These are phyloP conservation scores for Ooceraea biroi DNA, from an alignment of 1,140 invertebrate species.

Conservation along the genomic window DNA sequence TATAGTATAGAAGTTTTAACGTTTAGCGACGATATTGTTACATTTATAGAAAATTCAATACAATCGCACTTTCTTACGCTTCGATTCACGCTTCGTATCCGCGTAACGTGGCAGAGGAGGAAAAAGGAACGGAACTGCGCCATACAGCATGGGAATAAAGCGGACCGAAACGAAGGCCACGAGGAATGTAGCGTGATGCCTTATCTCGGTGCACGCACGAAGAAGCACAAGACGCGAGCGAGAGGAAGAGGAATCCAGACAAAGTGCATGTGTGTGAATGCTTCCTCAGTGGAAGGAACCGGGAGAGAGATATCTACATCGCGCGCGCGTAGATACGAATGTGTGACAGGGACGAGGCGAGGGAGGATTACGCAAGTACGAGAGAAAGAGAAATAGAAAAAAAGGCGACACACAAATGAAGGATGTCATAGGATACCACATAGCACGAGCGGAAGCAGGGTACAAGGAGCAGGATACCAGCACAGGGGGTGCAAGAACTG, in stretches of 20 bases:
- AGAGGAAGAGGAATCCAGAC: not conserved
- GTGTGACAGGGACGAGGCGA: not conserved
- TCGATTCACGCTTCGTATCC: not conserved
- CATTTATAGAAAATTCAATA: conserved; percentile 4
- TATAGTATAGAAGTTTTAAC: not conserved
- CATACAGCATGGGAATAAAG: conserved; percentile 18
- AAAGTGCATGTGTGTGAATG: conserved; percentile 22
- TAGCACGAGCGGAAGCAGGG: conserved; percentile 27
- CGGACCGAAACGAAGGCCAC: conserved; percentile 16
- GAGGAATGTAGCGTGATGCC: conserved; percentile 10
- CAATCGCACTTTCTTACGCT: conserved; percentile 28
- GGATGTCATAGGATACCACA: conserved; percentile 16
- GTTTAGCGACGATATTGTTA: not conserved
- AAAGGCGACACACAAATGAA: not conserved
- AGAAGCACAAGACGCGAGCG: conserved; percentile 15
- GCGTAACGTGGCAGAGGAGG: no score
- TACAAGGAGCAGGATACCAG: conserved; percentile 26
- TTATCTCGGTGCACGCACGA: conserved; percentile 22
- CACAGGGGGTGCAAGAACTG: not conserved
- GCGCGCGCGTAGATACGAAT: not conserved
- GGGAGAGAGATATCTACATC: not conserved
- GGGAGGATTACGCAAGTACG: conserved; percentile 32
- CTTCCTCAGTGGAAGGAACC: not conserved
- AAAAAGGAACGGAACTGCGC: not conserved
- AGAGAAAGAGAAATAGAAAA: no score